These are phyloP conservation scores for Temnothorax curvispinosus DNA, from an alignment of 1,140 invertebrate genomes.

Conservation along the genomic window DNA sequence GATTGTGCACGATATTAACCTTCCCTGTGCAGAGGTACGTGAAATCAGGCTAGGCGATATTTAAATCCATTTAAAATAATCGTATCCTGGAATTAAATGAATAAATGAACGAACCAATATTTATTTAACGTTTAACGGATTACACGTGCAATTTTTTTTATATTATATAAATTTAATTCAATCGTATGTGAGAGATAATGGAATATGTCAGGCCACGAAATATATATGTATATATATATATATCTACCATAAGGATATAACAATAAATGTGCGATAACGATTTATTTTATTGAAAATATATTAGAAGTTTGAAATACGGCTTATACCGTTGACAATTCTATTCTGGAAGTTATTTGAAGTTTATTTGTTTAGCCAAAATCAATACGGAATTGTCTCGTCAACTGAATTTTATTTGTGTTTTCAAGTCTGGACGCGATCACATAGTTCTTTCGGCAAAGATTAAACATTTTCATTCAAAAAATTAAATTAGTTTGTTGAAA, in stretches of 20 bases:
- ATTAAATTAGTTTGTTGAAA: background rate
- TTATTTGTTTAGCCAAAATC: constrained; percentile 25
- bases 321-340: background rate
- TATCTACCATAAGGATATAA: background rate
- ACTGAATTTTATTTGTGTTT: constrained; percentile 21
- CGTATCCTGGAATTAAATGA: background rate
- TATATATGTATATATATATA: background rate
- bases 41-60: background rate
- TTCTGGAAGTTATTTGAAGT: constrained; percentile 8
- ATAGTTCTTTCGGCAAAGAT: background rate
- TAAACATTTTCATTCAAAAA: background rate
- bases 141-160: background rate
- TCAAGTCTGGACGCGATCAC: background rate
- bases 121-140: background rate
- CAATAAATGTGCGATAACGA: background rate
- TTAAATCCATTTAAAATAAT: background rate
- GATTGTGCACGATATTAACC: background rate
- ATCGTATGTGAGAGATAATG: background rate
- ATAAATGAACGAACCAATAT: background rate
- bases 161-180: constrained; percentile 9
- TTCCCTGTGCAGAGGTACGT: background rate
- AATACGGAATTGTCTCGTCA: background rate
- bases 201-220: background rate
- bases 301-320: background rate
- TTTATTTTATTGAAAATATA: constrained; percentile 29